These are phyloP conservation scores for Escarpia spicata DNA, from an alignment of 2,888 invertebrate species.

Conservation along the genomic window DNA sequence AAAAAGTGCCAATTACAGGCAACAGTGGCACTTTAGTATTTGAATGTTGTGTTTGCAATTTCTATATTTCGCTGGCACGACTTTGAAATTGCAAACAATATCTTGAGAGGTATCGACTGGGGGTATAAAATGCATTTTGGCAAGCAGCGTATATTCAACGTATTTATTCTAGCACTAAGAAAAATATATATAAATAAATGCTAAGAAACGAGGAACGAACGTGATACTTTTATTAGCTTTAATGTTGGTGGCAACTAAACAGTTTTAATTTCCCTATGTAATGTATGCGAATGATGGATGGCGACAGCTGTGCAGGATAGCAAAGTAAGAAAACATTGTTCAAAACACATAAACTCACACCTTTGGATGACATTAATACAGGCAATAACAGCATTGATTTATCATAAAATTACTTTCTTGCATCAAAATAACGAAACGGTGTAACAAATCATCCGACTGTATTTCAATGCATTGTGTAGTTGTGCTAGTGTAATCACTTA, in stretches of 20 bases:
- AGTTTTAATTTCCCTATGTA: not conserved
- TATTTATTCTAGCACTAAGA: too few species aligned
- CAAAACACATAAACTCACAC: not conserved
- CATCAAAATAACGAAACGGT: not conserved
- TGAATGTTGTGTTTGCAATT: too few species aligned
- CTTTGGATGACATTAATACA: not conserved
- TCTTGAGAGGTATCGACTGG: too few species aligned
- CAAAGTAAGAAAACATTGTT: not conserved
- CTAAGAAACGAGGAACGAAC: too few species aligned
- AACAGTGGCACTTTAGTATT: too few species aligned
- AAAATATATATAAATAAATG: too few species aligned
- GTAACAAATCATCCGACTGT: not conserved
- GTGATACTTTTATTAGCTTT: too few species aligned
- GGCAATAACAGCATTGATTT: not conserved
- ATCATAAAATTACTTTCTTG: not conserved
- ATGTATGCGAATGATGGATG: not conserved
- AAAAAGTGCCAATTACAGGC: too few species aligned
- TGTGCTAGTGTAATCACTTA: not conserved
- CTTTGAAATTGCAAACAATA: too few species aligned
- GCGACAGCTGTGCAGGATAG: not conserved
- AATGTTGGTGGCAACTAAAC: not conserved
- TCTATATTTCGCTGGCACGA: too few species aligned
- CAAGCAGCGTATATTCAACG: too few species aligned
- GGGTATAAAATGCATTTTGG: too few species aligned
- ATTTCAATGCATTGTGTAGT: not conserved